Evolutionary conservation across 2,113 vertebrate species (phyloP).

Genomic region (Paramisgurnus dabryanus): DNA sequence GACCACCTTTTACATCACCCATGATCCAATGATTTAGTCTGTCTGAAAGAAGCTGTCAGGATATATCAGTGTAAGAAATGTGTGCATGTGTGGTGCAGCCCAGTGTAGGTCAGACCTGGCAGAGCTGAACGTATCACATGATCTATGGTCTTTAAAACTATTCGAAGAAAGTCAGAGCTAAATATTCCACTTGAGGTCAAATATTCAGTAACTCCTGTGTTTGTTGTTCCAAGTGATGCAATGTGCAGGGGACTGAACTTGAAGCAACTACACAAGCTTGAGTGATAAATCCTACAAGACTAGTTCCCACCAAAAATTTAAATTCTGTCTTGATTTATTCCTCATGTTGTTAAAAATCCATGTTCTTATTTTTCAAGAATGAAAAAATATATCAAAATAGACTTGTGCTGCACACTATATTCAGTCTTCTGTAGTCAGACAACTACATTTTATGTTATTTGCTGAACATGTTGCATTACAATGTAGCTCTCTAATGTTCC

Average conservation of each 20-base stretch:
- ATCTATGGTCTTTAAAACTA: neutral
- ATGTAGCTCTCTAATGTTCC: too few relatives aligned
- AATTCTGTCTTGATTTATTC: neutral
- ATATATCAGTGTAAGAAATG: slow-evolving; percentile 24
- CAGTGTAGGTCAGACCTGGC: slow-evolving; percentile 29
- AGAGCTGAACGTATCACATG: slow-evolving; percentile 29
- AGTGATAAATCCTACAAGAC: neutral
- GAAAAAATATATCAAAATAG: neutral
- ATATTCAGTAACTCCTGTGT: slow-evolving; percentile 13
- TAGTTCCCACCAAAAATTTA: neutral
- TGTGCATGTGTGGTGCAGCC: neutral
- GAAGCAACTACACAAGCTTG: neutral
- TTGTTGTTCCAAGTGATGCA: neutral
- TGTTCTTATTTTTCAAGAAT: neutral
- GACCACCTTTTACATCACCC: slow-evolving; percentile 32
- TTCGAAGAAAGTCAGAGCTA: slow-evolving; percentile 3
- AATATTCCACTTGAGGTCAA: slow-evolving; percentile 14
- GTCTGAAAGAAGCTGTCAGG: slow-evolving; percentile 29
- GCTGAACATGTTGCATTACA: too few relatives aligned
- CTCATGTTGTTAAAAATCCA: neutral
- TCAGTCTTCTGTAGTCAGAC: too few relatives aligned
- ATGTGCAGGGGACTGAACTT: neutral
- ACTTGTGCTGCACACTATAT: neutral
- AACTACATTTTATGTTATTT: too few relatives aligned
- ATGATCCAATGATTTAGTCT: slow-evolving; percentile 21